These are phyloP conservation scores for Gobio gobio DNA, from an alignment of 2,113 vertebrate genomes.

Conservation along the genomic window DNA sequence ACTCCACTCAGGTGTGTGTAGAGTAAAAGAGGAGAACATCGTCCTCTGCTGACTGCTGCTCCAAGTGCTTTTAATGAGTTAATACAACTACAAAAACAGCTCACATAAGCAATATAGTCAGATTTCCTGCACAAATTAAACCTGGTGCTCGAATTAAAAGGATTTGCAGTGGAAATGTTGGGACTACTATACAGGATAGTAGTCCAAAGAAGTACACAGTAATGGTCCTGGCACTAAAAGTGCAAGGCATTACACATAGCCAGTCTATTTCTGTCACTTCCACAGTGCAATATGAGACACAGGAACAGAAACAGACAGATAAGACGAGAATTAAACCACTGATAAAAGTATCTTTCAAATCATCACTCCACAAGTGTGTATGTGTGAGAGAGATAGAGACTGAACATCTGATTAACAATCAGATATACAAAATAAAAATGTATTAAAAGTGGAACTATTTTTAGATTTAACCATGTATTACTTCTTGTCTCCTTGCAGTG, in stretches of 20 bases:
- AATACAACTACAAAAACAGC: background rate
- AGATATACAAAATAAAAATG: background rate
- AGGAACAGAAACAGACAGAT: background rate
- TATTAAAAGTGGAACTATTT: background rate
- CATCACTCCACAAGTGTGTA: background rate
- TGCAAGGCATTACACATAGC: background rate
- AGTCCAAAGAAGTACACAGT: background rate
- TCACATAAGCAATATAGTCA: background rate
- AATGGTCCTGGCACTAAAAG: background rate
- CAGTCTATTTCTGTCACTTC: constrained; percentile 19
- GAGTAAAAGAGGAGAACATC: constrained; percentile 26
- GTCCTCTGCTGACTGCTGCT: constrained; percentile 34
- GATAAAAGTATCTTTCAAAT: constrained; percentile 1
- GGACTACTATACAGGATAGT: background rate
- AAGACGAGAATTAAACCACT: constrained; percentile 9
- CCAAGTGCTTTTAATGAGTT: background rate
- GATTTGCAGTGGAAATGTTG: background rate
- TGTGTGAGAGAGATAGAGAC: background rate
- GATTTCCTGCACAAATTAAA: background rate
- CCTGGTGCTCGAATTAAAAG: background rate
- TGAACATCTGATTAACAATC: background rate
- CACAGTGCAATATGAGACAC: background rate
- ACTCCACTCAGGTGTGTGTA: constrained; percentile 21
- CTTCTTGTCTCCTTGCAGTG: background rate
- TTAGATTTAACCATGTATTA: background rate